Conservation (phyloP, 2,797 vertebrate species). For the Xenopus petersii region DNA sequence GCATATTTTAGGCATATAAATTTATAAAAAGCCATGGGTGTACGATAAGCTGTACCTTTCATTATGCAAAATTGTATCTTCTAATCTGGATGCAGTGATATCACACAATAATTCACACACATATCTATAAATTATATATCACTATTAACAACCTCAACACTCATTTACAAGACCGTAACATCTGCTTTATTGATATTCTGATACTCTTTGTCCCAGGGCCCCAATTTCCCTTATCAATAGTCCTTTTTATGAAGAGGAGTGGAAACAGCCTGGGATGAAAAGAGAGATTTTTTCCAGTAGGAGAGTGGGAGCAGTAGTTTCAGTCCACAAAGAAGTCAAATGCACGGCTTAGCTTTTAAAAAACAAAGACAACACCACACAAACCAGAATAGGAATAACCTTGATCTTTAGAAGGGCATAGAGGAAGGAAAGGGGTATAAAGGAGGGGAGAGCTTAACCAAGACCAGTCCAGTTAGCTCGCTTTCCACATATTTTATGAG, state of each 20-base stretch:
- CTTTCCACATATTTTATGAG: slow-evolving; percentile 13
- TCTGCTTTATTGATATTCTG: slow-evolving; percentile 50
- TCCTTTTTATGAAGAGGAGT: slow-evolving; percentile 29
- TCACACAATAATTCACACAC: too few relatives aligned
- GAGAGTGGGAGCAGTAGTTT: slow-evolving; percentile 36
- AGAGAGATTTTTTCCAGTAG: slow-evolving; percentile 20
- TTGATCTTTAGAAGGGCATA: slow-evolving; percentile 38
- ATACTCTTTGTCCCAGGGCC: slow-evolving; percentile 37
- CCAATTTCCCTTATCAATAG: slow-evolving; percentile 25
- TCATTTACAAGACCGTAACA: slow-evolving; percentile 45
- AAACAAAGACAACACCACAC: slow-evolving; percentile 50
- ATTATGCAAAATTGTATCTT: too few relatives aligned
- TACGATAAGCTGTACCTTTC: too few relatives aligned
- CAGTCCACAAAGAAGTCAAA: slow-evolving; percentile 45
- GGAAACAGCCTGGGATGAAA: slow-evolving; percentile 21
- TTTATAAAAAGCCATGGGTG: too few relatives aligned
- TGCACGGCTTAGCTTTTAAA: slow-evolving; percentile 46
- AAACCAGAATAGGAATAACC: slow-evolving; percentile 49
- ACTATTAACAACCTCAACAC: slow-evolving; percentile 33
- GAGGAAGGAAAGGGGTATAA: slow-evolving; percentile 28
- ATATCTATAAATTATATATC: background rate
- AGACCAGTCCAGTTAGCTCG: slow-evolving; percentile 39
- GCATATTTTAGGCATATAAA: too few relatives aligned
- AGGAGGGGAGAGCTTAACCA: slow-evolving; percentile 40
- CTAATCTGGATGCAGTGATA: too few relatives aligned